Conservation (phyloP, 2,888 invertebrate genomes). For the Apotomis turbidana region DNA sequence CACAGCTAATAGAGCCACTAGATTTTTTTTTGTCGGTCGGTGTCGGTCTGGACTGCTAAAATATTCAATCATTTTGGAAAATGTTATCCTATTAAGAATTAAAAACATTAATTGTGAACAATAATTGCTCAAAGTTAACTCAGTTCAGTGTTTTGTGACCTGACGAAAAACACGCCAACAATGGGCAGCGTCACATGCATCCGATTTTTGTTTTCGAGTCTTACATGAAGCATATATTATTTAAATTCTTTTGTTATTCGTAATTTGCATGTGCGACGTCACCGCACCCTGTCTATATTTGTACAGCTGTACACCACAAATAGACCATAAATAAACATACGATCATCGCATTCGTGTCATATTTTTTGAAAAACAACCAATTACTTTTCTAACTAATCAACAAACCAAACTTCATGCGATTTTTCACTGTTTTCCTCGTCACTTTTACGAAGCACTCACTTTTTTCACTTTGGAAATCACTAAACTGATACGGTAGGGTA, state of each 20-base stretch:
- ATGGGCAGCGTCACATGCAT: not conserved
- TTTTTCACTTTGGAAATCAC: constrained; percentile 37
- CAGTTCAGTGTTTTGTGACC: not conserved
- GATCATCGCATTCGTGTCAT: constrained; percentile 57
- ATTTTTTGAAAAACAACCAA: constrained; percentile 45
- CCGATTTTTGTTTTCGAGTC: constrained; percentile 36
- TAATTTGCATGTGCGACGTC: constrained; percentile 58
- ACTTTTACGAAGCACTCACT: constrained; percentile 33
- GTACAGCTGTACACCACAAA: constrained; percentile 56
- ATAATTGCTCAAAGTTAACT: constrained; percentile 17
- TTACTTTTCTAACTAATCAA: constrained; percentile 44
- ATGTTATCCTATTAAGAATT: constrained; percentile 2
- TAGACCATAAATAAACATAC: constrained; percentile 50
- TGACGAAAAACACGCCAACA: constrained; percentile 6
- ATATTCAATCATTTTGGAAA: not conserved
- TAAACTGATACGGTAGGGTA: constrained; percentile 37
- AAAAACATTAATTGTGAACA: not conserved
- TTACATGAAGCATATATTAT: constrained; percentile 54
- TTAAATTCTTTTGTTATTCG: constrained; percentile 59
- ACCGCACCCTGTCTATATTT: constrained; percentile 54
- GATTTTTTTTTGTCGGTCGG: not conserved
- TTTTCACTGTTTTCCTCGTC: constrained; percentile 18
- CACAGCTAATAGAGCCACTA: no score
- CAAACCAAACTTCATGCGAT: constrained; percentile 32
- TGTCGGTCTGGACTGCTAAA: not conserved